phyloP scores from a whole-genome alignment of 1,140 invertebrate genomes.

The Choristoneura fumiferana region DNA sequence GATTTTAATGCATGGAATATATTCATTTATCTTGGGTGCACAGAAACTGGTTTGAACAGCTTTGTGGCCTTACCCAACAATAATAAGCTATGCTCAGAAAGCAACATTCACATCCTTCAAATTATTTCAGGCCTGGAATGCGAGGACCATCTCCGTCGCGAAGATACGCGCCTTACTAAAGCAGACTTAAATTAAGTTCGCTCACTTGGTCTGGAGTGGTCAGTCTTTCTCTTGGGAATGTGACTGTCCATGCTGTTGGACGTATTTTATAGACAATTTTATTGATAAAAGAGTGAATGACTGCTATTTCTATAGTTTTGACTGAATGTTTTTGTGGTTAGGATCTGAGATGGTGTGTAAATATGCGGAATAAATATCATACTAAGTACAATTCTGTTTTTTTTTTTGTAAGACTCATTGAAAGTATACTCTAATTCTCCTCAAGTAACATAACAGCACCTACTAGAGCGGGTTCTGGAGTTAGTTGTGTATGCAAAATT shows the following conservation, averaged over 20 bases:
- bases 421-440: too few relatives aligned
- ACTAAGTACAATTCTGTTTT: slow-evolving; percentile 43
- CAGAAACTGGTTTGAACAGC: too few relatives aligned
- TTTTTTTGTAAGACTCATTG: slow-evolving; percentile 7
- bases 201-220: not conserved
- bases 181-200: slow-evolving; percentile 27
- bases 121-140: slow-evolving; percentile 81
- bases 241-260: slow-evolving; percentile 36
- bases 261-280: slow-evolving; percentile 45
- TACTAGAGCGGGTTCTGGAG: too few relatives aligned
- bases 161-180: slow-evolving; percentile 90
- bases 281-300: slow-evolving; percentile 43
- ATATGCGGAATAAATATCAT: slow-evolving; percentile 67
- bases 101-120: slow-evolving; percentile 9
- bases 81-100: too few relatives aligned
- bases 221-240: not conserved
- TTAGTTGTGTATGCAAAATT: too few relatives aligned
- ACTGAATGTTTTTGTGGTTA: slow-evolving; percentile 38
- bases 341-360: slow-evolving; percentile 53
- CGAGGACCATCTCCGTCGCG: slow-evolving; percentile 87
- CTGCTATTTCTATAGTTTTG: slow-evolving; percentile 30
- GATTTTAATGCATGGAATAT: too few relatives aligned
- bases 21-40: too few relatives aligned
- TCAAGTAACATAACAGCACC: too few relatives aligned
- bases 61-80: too few relatives aligned